A percentile compares a stretch with the other conserved stretches of the same genome.
phyloP scores from a whole-genome alignment of 2,797 vertebrate genomes.

The Limnodromus scolopaceus region DNA sequence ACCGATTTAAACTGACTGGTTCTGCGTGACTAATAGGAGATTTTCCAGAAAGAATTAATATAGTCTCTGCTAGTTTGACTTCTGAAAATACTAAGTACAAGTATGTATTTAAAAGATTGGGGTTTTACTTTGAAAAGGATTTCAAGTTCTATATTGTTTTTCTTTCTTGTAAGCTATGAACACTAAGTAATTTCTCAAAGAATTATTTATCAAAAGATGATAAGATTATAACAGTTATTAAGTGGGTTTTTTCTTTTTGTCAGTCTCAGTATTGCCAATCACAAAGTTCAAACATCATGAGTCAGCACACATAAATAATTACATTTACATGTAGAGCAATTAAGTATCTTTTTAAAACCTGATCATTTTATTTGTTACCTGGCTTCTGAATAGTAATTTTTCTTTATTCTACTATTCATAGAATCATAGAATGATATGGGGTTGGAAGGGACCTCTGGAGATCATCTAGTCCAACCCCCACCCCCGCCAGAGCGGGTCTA shows the following conservation, averaged over 20 bases:
- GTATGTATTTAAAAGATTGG: background rate
- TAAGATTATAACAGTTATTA: background rate
- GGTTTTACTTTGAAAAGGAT: background rate
- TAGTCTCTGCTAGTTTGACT: background rate
- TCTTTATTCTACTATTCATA: background rate
- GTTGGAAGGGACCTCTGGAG: no score
- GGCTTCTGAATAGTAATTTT: background rate
- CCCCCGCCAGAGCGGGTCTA: no score
- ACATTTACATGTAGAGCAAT: background rate
- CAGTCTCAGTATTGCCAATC: background rate
- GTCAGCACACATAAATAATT: background rate
- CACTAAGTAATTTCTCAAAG: background rate
- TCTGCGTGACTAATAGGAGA: background rate
- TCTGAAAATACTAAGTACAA: background rate
- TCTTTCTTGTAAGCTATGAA: background rate
- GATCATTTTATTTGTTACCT: background rate
- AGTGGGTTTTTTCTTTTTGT: background rate
- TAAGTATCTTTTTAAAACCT: background rate
- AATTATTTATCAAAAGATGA: background rate
- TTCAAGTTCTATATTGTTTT: background rate
- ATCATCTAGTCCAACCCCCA: no score
- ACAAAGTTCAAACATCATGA: background rate
- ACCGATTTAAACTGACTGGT: background rate
- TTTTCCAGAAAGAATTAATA: background rate
- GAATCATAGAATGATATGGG: no score